phyloP scores from a whole-genome alignment of 1,140 invertebrate genomes.

The Callitettix versicolor region DNA sequence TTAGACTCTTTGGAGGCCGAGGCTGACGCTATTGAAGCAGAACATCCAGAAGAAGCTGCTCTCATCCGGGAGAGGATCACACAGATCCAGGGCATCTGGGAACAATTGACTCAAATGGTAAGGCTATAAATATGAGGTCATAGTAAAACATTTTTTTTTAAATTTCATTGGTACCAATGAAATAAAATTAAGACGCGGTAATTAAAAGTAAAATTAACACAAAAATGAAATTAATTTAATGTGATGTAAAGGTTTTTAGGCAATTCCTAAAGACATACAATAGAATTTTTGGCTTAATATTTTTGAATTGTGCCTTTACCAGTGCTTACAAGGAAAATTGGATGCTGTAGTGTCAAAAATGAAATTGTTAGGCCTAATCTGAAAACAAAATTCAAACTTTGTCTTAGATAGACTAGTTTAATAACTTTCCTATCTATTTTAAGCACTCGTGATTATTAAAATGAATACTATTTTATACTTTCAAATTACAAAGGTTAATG shows the following conservation, averaged over 20 bases:
- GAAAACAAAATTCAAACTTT: too few species aligned
- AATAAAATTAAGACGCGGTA: not conserved
- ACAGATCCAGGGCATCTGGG: conserved; percentile 87
- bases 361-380: too few species aligned
- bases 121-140: conserved; percentile 21
- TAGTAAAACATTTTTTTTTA: not conserved
- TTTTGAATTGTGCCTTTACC: too few species aligned
- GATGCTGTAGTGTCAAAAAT: too few species aligned
- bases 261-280: too few species aligned
- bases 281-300: too few species aligned
- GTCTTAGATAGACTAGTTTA: too few species aligned
- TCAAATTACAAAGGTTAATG: too few species aligned
- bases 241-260: not conserved
- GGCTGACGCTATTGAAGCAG: conserved; percentile 78
- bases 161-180: not conserved
- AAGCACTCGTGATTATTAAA: too few species aligned
- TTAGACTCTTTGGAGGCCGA: conserved; percentile 86
- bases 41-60: conserved; percentile 92
- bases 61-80: conserved; percentile 82
- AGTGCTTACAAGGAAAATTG: too few species aligned
- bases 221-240: not conserved
- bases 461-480: too few species aligned
- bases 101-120: conserved; percentile 90
- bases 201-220: not conserved
- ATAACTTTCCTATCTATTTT: too few species aligned